These are phyloP conservation scores for Scrobipalpa costella DNA, from an alignment of 2,888 invertebrate genomes.

Conservation along the genomic window DNA sequence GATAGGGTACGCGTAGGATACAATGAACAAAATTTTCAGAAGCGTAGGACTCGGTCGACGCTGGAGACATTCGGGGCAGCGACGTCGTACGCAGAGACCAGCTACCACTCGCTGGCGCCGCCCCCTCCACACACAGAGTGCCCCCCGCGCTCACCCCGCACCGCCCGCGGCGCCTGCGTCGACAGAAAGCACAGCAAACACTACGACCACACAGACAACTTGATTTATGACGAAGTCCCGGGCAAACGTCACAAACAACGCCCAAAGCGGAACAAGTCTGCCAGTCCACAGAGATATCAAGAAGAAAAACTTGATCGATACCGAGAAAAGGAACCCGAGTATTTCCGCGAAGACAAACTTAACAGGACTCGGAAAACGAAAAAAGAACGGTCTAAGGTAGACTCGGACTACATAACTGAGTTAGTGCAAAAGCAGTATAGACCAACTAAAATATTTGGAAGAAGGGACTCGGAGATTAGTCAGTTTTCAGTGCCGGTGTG, in stretches of 20 bases:
- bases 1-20: not conserved
- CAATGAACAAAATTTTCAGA: slow-evolving; percentile 38
- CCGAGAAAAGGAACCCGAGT: not conserved
- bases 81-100: slow-evolving; percentile 47
- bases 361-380: slow-evolving; percentile 37
- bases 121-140: not conserved
- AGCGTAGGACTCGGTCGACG: slow-evolving; percentile 45
- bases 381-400: slow-evolving; percentile 38
- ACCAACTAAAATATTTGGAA: slow-evolving; percentile 62
- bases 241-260: slow-evolving; percentile 35
- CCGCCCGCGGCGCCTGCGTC: not conserved
- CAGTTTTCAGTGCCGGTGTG: slow-evolving; percentile 70
- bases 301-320: not conserved
- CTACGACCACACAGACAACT: slow-evolving; percentile 34
- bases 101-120: slow-evolving; percentile 50
- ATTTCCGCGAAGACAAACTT: slow-evolving; percentile 35
- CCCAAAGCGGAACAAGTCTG: not conserved
- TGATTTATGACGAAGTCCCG: slow-evolving; percentile 22
- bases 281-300: slow-evolving; percentile 3
- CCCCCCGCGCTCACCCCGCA: slow-evolving; percentile 24
- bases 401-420: slow-evolving; percentile 65
- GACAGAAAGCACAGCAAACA: slow-evolving; percentile 33
- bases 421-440: slow-evolving; percentile 67
- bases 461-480: slow-evolving; percentile 58
- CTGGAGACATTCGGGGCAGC: slow-evolving; percentile 39